A percentile compares a stretch with the other conserved stretches of the same genome.
phyloP scores from a whole-genome alignment of 2,797 vertebrate species.

The Phrynocephalus guinanensis region DNA sequence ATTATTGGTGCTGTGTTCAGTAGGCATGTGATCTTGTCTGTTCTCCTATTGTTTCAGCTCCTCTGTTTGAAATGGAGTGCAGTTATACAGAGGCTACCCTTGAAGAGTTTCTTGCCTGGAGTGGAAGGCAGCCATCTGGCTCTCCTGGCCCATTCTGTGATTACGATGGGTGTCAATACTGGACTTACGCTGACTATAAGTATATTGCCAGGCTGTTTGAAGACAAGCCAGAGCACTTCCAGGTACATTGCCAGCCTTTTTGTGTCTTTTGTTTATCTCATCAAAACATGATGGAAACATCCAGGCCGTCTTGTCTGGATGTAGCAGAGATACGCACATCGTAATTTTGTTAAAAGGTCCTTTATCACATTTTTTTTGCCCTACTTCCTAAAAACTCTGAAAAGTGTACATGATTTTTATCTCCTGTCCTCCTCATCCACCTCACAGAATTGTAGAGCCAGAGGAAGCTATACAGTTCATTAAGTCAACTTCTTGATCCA shows the following conservation, averaged over 20 bases:
- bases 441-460: background rate
- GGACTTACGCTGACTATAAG: constrained; percentile 99
- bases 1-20: constrained; percentile 45
- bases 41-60: constrained; percentile 78
- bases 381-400: background rate
- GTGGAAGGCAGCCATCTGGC: constrained; percentile 60
- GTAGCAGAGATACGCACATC: background rate
- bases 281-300: background rate
- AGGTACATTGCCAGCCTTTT: constrained; percentile 81
- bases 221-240: constrained; percentile 85
- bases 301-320: background rate
- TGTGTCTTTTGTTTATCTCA: constrained; percentile 12
- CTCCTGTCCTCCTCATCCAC: background rate
- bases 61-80: constrained; percentile 93
- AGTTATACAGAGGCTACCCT: constrained; percentile 86
- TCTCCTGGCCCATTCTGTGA: constrained; percentile 81
- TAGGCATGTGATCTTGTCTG: constrained; percentile 56
- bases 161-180: constrained; percentile 83
- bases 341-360: background rate
- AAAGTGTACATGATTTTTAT: background rate
- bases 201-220: constrained; percentile 88
- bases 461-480: background rate
- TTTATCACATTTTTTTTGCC: background rate
- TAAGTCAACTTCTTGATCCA: background rate
- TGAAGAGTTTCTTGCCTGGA: constrained; percentile 88